phyloP scores from a whole-genome alignment of 2,113 vertebrate species.

The Dascyllus trimaculatus region DNA sequence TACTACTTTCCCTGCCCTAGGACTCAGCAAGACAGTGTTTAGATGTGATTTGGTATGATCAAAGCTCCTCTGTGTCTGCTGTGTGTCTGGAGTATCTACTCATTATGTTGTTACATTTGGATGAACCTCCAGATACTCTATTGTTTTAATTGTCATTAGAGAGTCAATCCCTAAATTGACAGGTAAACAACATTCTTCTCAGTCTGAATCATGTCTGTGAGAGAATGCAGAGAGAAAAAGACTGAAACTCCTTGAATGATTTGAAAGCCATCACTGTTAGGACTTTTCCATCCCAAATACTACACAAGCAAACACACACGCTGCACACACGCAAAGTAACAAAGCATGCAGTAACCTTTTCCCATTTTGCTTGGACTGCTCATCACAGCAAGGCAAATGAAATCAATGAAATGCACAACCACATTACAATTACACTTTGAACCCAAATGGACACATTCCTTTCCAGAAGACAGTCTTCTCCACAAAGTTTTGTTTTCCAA shows the following conservation, averaged over 20 bases:
- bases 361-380: slow-evolving; percentile 52
- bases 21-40: slow-evolving; percentile 59
- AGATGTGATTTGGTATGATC: slow-evolving; percentile 63
- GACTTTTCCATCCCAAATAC: slow-evolving; percentile 35
- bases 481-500: slow-evolving; percentile 13
- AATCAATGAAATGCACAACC: slow-evolving; percentile 50
- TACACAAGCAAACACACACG: slow-evolving; percentile 14
- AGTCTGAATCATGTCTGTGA: slow-evolving; percentile 22
- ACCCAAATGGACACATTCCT: slow-evolving; percentile 63
- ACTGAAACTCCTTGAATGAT: slow-evolving; percentile 13
- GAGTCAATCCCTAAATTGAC: slow-evolving; percentile 58
- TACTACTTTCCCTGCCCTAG: slow-evolving; percentile 40
- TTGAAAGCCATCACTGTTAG: slow-evolving; percentile 2
- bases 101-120: slow-evolving; percentile 71
- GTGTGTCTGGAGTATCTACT: slow-evolving; percentile 59
- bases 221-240: background rate
- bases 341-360: slow-evolving; percentile 41
- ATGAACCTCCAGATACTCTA: slow-evolving; percentile 51
- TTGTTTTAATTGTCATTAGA: slow-evolving; percentile 60
- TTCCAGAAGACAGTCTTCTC: slow-evolving; percentile 36
- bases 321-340: slow-evolving; percentile 27
- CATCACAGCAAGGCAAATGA: slow-evolving; percentile 41
- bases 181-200: slow-evolving; percentile 68
- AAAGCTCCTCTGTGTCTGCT: slow-evolving; percentile 64
- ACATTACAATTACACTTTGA: slow-evolving; percentile 57